Percentiles rank a stretch among this genome's conserved stretches.
Evolutionary conservation across 2,888 invertebrate species (phyloP).

Genomic region (Ariolimax columbianus): DNA sequence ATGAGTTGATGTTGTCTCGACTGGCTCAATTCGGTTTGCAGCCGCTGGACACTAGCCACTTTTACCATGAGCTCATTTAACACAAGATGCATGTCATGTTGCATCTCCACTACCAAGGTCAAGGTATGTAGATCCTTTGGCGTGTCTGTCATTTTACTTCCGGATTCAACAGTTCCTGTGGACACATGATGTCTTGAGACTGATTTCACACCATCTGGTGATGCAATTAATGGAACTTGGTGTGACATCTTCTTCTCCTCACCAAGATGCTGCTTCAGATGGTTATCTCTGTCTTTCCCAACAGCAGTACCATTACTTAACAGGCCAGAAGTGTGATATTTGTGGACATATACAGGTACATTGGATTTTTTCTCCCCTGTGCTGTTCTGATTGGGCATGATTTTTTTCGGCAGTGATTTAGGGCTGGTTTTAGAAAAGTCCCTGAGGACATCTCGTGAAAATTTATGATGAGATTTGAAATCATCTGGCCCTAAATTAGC

Average conservation of each 20-base stretch:
- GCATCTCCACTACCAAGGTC: slow-evolving; percentile 56
- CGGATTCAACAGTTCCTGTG: slow-evolving; percentile 21
- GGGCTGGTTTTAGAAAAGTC: slow-evolving; percentile 55
- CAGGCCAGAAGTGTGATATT: neutral
- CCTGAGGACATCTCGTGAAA: slow-evolving; percentile 5
- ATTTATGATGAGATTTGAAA: neutral
- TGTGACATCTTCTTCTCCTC: slow-evolving; percentile 5
- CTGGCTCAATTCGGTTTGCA: slow-evolving; percentile 2
- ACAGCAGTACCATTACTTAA: neutral
- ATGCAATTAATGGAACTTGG: neutral
- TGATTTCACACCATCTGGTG: neutral
- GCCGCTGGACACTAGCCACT: slow-evolving; percentile 56
- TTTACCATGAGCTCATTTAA: slow-evolving; percentile 64
- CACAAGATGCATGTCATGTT: slow-evolving; percentile 64
- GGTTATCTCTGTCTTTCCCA: neutral
- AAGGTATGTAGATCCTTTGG: slow-evolving; percentile 28
- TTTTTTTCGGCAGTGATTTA: slow-evolving; percentile 55
- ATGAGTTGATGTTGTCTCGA: neutral
- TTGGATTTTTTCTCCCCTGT: neutral
- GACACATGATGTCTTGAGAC: neutral
- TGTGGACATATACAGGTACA: neutral
- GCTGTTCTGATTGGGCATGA: slow-evolving; percentile 45
- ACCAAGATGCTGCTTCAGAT: neutral
- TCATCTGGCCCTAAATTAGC: neutral
- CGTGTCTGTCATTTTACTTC: neutral